Evolutionary conservation across 2,888 invertebrate species (phyloP).

Genomic region (Clepsis dumicolana): DNA sequence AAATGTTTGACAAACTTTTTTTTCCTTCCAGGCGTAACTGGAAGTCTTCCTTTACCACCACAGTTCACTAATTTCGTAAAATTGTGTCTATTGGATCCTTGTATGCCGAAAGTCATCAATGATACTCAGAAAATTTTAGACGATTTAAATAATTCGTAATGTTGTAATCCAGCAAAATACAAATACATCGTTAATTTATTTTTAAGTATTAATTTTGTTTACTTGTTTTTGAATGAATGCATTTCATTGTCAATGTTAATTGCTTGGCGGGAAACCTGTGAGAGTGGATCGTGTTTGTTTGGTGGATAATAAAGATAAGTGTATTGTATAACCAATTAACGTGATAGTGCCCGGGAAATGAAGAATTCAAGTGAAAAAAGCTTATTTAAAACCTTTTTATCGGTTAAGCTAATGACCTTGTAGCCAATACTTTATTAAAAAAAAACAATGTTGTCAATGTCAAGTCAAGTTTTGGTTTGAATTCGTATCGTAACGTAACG

Average conservation of each 20-base stretch:
- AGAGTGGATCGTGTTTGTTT: no score
- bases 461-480: constrained; percentile 1
- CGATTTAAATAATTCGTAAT: constrained; percentile 42
- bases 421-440: no score
- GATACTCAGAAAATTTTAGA: constrained; percentile 65
- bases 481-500: neutral
- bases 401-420: no score
- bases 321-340: no score
- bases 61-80: constrained; percentile 65
- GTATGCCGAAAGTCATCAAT: constrained; percentile 63
- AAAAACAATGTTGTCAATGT: neutral
- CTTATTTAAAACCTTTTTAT: no score
- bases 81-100: constrained; percentile 73
- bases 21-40: constrained; percentile 9
- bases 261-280: no score
- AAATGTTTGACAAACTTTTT: neutral
- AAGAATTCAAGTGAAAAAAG: no score
- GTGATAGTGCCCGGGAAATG: no score
- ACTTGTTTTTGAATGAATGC: neutral
- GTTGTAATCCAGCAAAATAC: neutral
- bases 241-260: no score
- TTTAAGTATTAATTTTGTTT: no score
- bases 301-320: no score
- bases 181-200: no score
- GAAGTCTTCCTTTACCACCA: constrained; percentile 50